These are phyloP conservation scores for Lissonota sp. DNA, from an alignment of 2,888 invertebrate genomes.

Conservation along the genomic window DNA sequence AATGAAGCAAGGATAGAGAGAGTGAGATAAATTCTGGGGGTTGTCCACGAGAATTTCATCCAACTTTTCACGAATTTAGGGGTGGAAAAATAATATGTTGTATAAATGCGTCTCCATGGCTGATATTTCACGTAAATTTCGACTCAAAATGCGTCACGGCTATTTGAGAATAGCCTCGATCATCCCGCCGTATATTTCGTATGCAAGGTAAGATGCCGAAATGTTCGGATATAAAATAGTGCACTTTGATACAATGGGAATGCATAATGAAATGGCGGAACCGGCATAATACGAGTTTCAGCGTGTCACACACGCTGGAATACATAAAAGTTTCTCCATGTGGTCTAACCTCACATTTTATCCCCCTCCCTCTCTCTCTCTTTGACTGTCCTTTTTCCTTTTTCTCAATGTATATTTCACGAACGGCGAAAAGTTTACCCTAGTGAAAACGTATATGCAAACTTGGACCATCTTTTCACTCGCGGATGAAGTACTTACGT, in stretches of 20 bases:
- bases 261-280: constrained; percentile 24
- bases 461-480: constrained; percentile 32
- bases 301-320: constrained; percentile 8
- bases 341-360: not conserved
- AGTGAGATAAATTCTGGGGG: constrained; percentile 12
- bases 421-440: constrained; percentile 29
- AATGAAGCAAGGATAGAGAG: too few relatives aligned
- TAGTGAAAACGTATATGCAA: constrained; percentile 35
- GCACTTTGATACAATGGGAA: not conserved
- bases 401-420: not conserved
- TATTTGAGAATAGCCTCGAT: not conserved
- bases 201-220: not conserved
- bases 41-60: not conserved
- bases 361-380: not conserved
- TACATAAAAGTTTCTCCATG: constrained; percentile 40
- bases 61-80: not conserved
- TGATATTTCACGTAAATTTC: not conserved
- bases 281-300: constrained; percentile 30
- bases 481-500: constrained; percentile 44
- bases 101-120: not conserved
- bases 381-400: not conserved
- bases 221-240: not conserved
- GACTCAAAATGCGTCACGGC: not conserved
- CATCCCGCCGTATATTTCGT: not conserved
- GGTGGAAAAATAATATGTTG: constrained; percentile 33